These are phyloP conservation scores for Heliconius hortense DNA, from an alignment of 2,888 invertebrate species.

Conservation along the genomic window DNA sequence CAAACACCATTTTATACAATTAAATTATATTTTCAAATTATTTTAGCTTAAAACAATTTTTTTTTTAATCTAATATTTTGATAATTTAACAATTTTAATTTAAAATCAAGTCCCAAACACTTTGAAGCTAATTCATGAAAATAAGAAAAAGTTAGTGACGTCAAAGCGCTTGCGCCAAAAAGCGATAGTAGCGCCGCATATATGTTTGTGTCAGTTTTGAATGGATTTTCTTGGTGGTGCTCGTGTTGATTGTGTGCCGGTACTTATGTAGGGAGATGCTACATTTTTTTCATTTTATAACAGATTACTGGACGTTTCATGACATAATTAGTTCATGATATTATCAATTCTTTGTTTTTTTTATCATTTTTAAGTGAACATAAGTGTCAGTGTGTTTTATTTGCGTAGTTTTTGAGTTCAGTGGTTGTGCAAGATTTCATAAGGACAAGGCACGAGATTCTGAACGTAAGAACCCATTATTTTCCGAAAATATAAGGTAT, in stretches of 20 bases:
- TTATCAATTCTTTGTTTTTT: slow-evolving; percentile 53
- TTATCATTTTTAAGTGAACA: slow-evolving; percentile 56
- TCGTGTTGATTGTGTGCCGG: slow-evolving; percentile 59
- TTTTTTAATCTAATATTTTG: neutral
- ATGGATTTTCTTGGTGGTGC: slow-evolving; percentile 67
- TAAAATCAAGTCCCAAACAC: neutral
- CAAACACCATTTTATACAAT: neutral
- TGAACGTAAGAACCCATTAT: slow-evolving; percentile 29
- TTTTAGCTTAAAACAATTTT: neutral
- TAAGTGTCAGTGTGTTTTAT: slow-evolving; percentile 65
- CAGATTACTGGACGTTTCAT: slow-evolving; percentile 65
- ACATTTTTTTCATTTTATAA: slow-evolving; percentile 61
- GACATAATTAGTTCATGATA: slow-evolving; percentile 63
- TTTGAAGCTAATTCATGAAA: slow-evolving; percentile 3
- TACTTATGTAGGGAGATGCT: slow-evolving; percentile 66
- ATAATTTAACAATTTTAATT: neutral
- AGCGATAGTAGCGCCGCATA: slow-evolving; percentile 53
- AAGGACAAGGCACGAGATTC: slow-evolving; percentile 46
- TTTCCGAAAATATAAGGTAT: slow-evolving; percentile 30
- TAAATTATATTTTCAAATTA: neutral
- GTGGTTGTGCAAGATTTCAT: slow-evolving; percentile 76
- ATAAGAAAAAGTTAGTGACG: slow-evolving; percentile 44
- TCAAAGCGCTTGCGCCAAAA: slow-evolving; percentile 64
- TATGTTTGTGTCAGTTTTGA: slow-evolving; percentile 65
- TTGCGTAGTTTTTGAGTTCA: slow-evolving; percentile 65